Evolutionary conservation across 2,888 invertebrate species (phyloP).

Genomic region (Epistrophe grossulariae): DNA sequence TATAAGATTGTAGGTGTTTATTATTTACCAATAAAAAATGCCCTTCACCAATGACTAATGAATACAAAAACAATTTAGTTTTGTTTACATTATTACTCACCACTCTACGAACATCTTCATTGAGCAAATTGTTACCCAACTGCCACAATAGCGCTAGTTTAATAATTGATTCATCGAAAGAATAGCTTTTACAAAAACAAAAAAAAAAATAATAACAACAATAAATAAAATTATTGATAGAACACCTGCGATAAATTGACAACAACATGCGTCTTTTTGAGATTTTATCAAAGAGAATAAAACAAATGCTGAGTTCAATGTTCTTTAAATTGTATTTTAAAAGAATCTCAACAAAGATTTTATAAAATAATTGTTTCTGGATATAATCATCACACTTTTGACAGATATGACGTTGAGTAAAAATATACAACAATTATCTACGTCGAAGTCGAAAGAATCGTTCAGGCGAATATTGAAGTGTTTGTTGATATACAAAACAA

Average conservation of each 20-base stretch:
- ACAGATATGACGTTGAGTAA: conserved; percentile 6
- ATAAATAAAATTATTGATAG: conserved; percentile 25
- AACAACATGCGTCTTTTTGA: conserved; percentile 4
- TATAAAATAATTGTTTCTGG: conserved; percentile 3
- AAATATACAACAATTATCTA: not conserved
- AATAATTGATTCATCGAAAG: conserved; percentile 30
- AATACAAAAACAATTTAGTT: conserved; percentile 5
- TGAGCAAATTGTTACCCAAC: conserved; percentile 36
- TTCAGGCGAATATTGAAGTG: not conserved
- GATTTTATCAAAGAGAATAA: not conserved
- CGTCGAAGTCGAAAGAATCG: not conserved
- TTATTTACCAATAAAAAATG: conserved; percentile 11
- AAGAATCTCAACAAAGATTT: conserved; percentile 22
- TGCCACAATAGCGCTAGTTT: conserved; percentile 18
- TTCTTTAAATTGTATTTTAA: conserved; percentile 12
- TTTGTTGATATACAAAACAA: no score
- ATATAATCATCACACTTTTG: conserved; percentile 13
- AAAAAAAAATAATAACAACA: conserved; percentile 3
- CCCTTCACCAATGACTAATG: conserved; percentile 35
- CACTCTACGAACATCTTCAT: conserved; percentile 18
- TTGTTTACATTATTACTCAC: conserved; percentile 24
- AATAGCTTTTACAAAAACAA: conserved; percentile 10
- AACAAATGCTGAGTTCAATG: conserved; percentile 1
- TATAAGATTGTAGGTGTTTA: not conserved
- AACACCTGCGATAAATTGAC: conserved; percentile 38